Evolutionary conservation across 1,140 invertebrate genomes (phyloP).

Genomic region (Drosophila willistoni): DNA sequence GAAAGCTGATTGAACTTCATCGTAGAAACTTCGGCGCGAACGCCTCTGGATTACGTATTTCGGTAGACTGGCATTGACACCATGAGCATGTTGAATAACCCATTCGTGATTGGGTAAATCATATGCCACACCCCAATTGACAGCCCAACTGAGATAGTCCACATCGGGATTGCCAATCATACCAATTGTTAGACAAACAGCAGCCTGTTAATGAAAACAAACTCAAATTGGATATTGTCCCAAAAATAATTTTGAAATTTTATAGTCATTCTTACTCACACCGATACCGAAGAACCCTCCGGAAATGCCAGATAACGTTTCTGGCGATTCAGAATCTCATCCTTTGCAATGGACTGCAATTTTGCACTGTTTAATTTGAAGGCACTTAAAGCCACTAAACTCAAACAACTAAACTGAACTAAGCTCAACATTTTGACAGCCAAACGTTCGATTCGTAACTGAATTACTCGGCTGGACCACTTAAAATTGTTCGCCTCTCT

Average conservation of each 20-base stretch:
- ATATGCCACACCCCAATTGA: conserved; percentile 90
- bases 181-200: conserved; percentile 78
- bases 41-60: conserved; percentile 85
- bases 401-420: conserved; percentile 5
- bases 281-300: conserved; percentile 82
- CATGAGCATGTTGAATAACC: conserved; percentile 84
- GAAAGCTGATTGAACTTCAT: conserved; percentile 87
- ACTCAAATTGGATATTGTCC: conserved; percentile 4
- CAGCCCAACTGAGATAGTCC: conserved; percentile 76
- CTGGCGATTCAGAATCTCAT: conserved; percentile 59
- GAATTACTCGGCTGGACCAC: neutral
- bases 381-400: neutral
- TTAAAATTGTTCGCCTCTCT: neutral
- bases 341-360: conserved; percentile 11
- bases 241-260: neutral
- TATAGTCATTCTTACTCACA: conserved; percentile 49
- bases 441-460: conserved; percentile 48
- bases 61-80: conserved; percentile 64
- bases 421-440: conserved; percentile 42
- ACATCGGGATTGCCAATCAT: conserved; percentile 78
- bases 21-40: conserved; percentile 87
- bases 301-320: conserved; percentile 82
- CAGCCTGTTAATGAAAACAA: conserved; percentile 46
- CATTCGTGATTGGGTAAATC: conserved; percentile 88
- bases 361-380: neutral